phyloP scores from a whole-genome alignment of 2,113 vertebrate species.

The Odocoileus hemionus region DNA sequence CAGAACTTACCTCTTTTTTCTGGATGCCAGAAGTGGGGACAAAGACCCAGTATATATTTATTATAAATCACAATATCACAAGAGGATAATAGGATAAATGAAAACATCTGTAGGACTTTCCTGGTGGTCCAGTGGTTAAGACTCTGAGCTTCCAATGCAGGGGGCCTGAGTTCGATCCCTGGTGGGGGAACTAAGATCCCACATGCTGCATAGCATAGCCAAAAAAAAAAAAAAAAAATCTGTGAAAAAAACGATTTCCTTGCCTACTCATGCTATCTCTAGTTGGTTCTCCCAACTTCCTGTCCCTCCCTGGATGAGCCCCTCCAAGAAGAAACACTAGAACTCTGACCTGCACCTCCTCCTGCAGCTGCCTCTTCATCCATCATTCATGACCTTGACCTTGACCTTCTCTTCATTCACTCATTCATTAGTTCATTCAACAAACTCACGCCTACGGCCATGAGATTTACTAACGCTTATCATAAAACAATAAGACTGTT shows the following conservation, averaged over 20 bases:
- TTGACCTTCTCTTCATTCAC: background rate
- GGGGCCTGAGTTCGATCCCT: background rate
- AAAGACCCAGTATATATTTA: background rate
- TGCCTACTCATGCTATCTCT: background rate
- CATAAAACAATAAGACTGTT: background rate
- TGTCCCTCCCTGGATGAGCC: no score
- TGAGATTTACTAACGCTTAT: background rate
- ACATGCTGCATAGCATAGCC: background rate
- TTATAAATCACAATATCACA: background rate
- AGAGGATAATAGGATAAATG: background rate
- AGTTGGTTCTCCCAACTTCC: background rate
- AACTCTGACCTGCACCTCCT: no score
- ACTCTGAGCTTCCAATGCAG: background rate
- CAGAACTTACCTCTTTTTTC: background rate
- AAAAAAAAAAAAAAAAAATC: background rate
- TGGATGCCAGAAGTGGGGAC: background rate
- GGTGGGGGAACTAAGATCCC: background rate
- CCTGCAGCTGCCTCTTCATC: background rate
- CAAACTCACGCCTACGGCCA: background rate
- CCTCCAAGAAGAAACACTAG: background rate
- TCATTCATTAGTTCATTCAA: background rate
- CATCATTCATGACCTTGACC: background rate
- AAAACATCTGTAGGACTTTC: background rate
- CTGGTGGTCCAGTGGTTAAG: background rate
- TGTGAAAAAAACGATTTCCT: background rate